Conservation (phyloP, 2,797 vertebrate genomes). For the Adelosebastes latens region DNA sequence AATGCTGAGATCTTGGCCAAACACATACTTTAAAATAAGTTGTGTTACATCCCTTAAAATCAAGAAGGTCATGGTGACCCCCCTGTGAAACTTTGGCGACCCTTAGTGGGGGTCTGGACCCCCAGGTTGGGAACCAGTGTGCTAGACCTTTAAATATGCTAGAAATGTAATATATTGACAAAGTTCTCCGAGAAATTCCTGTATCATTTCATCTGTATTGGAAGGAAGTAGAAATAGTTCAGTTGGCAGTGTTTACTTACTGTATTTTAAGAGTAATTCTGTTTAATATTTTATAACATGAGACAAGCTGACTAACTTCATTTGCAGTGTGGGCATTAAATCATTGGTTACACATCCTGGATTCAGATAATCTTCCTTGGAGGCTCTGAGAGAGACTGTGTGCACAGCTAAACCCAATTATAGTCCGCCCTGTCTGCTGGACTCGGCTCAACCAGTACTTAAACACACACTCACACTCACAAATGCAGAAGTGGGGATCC, state of each 20-base stretch:
- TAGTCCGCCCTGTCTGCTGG: conserved; percentile 16
- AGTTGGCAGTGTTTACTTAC: not conserved
- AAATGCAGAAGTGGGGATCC: conserved; percentile 20
- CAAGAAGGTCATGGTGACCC: too few relatives aligned
- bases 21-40: too few relatives aligned
- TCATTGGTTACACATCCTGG: conserved; percentile 45
- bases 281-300: not conserved
- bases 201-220: not conserved
- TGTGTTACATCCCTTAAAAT: too few relatives aligned
- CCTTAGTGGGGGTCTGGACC: too few relatives aligned
- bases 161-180: not conserved
- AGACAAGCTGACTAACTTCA: not conserved
- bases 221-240: not conserved
- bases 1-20: too few relatives aligned
- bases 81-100: too few relatives aligned
- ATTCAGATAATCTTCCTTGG: conserved; percentile 41
- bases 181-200: not conserved
- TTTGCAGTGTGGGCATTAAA: conserved; percentile 15
- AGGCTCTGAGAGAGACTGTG: conserved; percentile 12
- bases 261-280: not conserved
- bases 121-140: not conserved
- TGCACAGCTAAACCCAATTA: conserved; percentile 20
- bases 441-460: conserved; percentile 24
- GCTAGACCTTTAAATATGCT: not conserved
- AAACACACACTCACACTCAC: conserved; percentile 29